phyloP scores from a whole-genome alignment of 2,888 invertebrate species.

The Orthosia gothica region DNA sequence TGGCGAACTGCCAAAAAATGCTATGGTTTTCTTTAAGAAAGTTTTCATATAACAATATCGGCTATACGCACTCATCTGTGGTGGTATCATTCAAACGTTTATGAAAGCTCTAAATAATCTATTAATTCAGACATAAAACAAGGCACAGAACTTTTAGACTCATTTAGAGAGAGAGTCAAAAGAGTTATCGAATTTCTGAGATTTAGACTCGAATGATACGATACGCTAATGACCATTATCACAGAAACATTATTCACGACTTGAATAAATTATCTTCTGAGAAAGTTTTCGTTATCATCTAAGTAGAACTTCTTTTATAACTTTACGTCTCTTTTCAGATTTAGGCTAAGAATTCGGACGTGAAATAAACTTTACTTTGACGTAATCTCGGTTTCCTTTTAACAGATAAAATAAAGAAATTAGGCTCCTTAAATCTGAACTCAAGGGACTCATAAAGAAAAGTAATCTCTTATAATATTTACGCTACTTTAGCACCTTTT shows the following conservation, averaged over 20 bases:
- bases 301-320: conserved; percentile 4
- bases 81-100: not conserved
- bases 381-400: not conserved
- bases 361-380: conserved; percentile 7
- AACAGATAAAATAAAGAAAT: not conserved
- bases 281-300: conserved; percentile 34
- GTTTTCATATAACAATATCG: not conserved
- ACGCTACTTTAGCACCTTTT: not conserved
- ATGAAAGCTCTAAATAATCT: not conserved
- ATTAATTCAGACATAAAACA: not conserved
- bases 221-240: conserved; percentile 17
- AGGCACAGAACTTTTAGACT: not conserved
- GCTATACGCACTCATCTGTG: no score
- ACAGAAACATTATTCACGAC: conserved; percentile 9
- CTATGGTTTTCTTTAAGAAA: not conserved
- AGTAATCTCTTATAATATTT: conserved; percentile 3
- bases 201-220: not conserved
- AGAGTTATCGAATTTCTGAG: not conserved
- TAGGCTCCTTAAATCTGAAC: not conserved
- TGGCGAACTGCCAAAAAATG: no score
- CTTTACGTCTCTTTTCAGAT: conserved; percentile 24
- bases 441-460: not conserved
- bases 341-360: not conserved
- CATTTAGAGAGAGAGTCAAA: not conserved
- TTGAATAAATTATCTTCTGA: not conserved